Base-by-base conservation (phyloP, 2,888 invertebrate species). In the Alloplasta piceator region DNA sequence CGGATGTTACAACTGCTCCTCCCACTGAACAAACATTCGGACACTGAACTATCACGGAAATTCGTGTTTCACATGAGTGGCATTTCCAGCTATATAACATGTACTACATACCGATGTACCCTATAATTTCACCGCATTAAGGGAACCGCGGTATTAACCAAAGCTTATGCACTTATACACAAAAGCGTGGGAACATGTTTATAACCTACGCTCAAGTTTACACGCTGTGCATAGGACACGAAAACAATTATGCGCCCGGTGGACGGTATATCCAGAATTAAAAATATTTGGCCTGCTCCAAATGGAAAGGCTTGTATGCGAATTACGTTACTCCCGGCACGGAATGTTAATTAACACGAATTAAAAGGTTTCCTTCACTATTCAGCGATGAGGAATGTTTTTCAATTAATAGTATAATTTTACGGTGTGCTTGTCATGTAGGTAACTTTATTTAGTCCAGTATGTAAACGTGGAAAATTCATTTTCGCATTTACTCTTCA, bases 321-420 rank as follows among this genome's bases (percentile, higher is more conserved):
- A 75, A 71, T 66, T 66, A 64, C 73, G 36, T 74, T 73, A 50
- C 63, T 68, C 67, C 7, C 4, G 26, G 50, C 36, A n/a, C 38
- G 56, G 68, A 39, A 63, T 78, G 78, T 76, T 76, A 76, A 79
- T 82, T 79, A 82, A 82, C 78, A 63, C 48, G 64, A 61, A 61
- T 72, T 72, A 72, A 63, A 72, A 72, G 43, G 50, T 60, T 61
- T 72, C 61, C 52, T 52, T 52, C 50, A 39, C 71, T 12, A 14
- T 46, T 67, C 60, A 7, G 14, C n/a, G 63, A 61, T 10, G 61
- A 39, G 39, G 58, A 46, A 50, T 60, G 60, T 52, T 52, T 61
- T 56, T 46, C 14, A 75, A 52, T 67, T 75, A 60, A 61, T 75
- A n/a, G 26, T 43, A 43, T 43, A 9, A 61, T 52, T 5, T 6